Evolutionary conservation across 2,797 vertebrate species (phyloP).

Genomic region (Labeo calbasu): DNA sequence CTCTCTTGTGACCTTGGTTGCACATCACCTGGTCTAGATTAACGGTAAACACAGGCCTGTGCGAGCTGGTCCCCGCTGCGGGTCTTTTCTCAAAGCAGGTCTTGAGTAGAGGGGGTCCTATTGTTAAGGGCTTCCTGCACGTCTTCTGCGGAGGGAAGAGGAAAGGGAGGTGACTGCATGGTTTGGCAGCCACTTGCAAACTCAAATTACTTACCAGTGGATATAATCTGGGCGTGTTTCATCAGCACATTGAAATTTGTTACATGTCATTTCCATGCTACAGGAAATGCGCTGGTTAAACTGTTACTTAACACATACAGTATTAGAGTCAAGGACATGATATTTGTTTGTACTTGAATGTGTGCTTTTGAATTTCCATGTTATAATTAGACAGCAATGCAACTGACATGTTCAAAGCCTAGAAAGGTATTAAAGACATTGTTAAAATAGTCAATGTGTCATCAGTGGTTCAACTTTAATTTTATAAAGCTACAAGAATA

Average conservation of each 20-base stretch:
- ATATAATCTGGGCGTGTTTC: slow-evolving; percentile 17
- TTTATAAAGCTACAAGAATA: too few species aligned
- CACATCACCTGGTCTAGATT: slow-evolving; percentile 31
- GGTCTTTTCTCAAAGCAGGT: slow-evolving; percentile 18
- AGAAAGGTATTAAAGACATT: too few species aligned
- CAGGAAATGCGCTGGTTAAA: background rate
- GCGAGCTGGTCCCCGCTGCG: background rate
- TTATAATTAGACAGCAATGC: too few species aligned
- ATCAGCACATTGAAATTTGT: background rate
- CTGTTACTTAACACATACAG: background rate
- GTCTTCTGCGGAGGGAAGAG: slow-evolving; percentile 50
- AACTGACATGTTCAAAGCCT: too few species aligned
- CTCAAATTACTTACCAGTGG: slow-evolving; percentile 8
- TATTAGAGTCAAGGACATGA: background rate
- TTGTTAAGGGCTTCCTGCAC: slow-evolving; percentile 51
- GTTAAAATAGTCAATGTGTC: too few species aligned
- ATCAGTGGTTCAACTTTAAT: too few species aligned
- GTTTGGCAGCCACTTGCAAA: slow-evolving; percentile 48
- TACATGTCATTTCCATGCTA: background rate
- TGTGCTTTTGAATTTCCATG: too few species aligned
- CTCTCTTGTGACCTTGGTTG: slow-evolving; percentile 34
- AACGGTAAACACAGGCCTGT: slow-evolving; percentile 20
- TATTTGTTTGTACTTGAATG: too few species aligned
- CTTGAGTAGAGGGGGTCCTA: slow-evolving; percentile 33
- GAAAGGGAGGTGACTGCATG: slow-evolving; percentile 66